Evolutionary conservation across 2,888 invertebrate genomes (phyloP).

Genomic region (Rotaria sp.): DNA sequence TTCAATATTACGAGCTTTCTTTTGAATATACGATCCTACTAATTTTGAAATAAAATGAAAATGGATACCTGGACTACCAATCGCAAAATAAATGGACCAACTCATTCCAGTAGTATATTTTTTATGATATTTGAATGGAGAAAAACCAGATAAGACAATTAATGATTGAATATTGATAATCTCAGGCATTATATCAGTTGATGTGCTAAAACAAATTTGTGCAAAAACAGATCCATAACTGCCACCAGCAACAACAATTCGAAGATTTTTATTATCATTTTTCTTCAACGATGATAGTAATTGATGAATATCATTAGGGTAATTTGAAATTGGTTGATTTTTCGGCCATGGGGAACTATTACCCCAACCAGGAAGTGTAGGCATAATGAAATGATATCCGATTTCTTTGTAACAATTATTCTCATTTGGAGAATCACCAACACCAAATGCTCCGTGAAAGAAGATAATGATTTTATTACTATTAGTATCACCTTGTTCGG

Average conservation of each 20-base stretch:
- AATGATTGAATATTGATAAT: not conserved
- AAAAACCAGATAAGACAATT: not conserved
- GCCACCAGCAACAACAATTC: not conserved
- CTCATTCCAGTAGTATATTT: not conserved
- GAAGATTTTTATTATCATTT: not conserved
- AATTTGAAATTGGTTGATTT: not conserved
- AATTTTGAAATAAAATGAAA: not conserved
- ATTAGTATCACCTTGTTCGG: not conserved
- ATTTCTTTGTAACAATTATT: not conserved
- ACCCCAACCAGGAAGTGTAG: not conserved
- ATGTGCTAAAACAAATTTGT: not conserved
- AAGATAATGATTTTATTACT: not conserved
- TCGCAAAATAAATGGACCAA: not conserved
- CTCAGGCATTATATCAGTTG: not conserved
- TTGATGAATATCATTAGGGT: conserved; percentile 3
- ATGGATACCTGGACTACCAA: not conserved
- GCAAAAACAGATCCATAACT: not conserved
- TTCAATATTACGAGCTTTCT: not conserved
- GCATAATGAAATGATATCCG: not conserved
- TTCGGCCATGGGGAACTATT: not conserved
- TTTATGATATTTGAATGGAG: not conserved
- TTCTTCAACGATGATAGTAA: not conserved
- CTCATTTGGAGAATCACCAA: not conserved
- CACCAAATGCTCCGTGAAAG: conserved; percentile 6
- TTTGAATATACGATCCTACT: not conserved